Percentiles rank a stretch among this genome's conserved stretches.
Conservation (phyloP, 2,888 invertebrate genomes). For the Margaritifera margaritifera region DNA sequence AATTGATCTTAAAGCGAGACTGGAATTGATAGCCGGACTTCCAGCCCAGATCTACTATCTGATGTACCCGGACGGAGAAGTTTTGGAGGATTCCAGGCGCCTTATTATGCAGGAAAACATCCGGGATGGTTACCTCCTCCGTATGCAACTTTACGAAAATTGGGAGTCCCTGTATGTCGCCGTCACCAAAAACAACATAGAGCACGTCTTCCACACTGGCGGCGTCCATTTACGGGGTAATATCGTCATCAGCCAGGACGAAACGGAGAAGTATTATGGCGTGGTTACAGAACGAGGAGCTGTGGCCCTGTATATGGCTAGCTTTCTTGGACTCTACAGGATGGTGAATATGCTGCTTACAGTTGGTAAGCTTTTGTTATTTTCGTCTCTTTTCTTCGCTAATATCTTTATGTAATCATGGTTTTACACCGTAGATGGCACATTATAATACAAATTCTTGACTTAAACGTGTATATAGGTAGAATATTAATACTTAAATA, state of each 20-base stretch:
- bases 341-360: constrained; percentile 50
- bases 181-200: constrained; percentile 41
- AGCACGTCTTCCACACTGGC: constrained; percentile 46
- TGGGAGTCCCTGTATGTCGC: constrained; percentile 48
- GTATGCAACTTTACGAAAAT: constrained; percentile 43
- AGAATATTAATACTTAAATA: too few species aligned
- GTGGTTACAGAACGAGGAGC: constrained; percentile 46
- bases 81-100: constrained; percentile 43
- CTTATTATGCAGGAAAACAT: constrained; percentile 51
- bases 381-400: too few species aligned
- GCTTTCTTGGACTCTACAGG: constrained; percentile 39
- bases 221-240: constrained; percentile 48
- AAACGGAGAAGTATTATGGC: constrained; percentile 34
- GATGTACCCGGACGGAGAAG: constrained; percentile 47
- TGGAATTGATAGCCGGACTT: constrained; percentile 53
- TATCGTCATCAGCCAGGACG: constrained; percentile 33
- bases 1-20: constrained; percentile 42
- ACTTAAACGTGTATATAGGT: too few species aligned
- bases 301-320: constrained; percentile 50
- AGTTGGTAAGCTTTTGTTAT: constrained; percentile 26
- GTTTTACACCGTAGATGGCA: too few species aligned
- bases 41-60: constrained; percentile 56
- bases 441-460: too few species aligned
- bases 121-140: constrained; percentile 54
- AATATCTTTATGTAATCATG: too few species aligned